Conservation (phyloP, 1,140 invertebrate species). For the Drosophila santomea region DNA sequence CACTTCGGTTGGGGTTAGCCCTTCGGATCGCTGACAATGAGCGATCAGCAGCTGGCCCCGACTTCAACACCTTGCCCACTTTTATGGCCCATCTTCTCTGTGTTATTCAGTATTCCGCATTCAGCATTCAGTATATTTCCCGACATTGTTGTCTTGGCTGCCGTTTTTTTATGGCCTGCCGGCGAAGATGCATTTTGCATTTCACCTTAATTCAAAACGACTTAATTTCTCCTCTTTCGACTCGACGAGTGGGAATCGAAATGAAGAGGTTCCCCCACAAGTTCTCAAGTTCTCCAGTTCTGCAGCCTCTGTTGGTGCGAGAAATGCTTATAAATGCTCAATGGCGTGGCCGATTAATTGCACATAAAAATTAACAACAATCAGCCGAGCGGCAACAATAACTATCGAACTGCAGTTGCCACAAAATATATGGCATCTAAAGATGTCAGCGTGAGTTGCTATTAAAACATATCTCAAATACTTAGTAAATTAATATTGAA, state of each 20-base stretch:
- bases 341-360: slow-evolving; percentile 81
- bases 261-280: background rate
- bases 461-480: no score
- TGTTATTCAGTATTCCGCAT: no score
- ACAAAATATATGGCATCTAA: background rate
- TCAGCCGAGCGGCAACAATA: slow-evolving; percentile 38
- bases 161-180: slow-evolving; percentile 39
- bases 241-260: slow-evolving; percentile 10
- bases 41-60: slow-evolving; percentile 52
- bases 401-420: slow-evolving; percentile 36
- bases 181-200: slow-evolving; percentile 63
- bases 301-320: slow-evolving; percentile 28
- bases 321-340: slow-evolving; percentile 82
- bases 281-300: background rate
- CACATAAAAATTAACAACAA: slow-evolving; percentile 82
- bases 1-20: background rate
- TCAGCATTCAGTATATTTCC: background rate
- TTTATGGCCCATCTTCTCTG: slow-evolving; percentile 51
- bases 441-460: slow-evolving; percentile 19
- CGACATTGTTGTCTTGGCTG: slow-evolving; percentile 64
- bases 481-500: no score
- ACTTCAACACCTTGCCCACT: slow-evolving; percentile 72
- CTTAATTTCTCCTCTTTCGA: slow-evolving; percentile 69
- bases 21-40: slow-evolving; percentile 46
- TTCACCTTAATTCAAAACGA: slow-evolving; percentile 80